Percentiles rank a stretch among this genome's conserved stretches.
Evolutionary conservation across 2,888 invertebrate genomes (phyloP).

Genomic region (Pandemis corylana): DNA sequence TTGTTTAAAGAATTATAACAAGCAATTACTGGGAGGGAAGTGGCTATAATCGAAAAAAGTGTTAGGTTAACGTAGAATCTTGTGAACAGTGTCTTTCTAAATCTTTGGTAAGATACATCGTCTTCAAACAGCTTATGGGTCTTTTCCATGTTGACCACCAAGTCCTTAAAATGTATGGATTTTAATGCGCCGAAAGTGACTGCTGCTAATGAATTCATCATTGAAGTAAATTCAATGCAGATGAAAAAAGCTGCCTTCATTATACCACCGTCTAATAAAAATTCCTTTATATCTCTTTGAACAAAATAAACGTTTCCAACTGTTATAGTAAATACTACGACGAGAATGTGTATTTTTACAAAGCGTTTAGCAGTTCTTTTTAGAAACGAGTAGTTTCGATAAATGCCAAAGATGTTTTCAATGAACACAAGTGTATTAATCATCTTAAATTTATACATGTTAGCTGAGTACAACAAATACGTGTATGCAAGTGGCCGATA

Average conservation of each 20-base stretch:
- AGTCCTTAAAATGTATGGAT: neutral
- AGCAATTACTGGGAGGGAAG: neutral
- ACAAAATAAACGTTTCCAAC: neutral
- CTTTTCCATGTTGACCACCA: neutral
- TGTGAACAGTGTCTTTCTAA: neutral
- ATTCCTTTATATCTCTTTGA: neutral
- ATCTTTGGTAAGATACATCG: neutral
- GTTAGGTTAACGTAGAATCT: neutral
- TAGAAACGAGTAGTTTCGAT: neutral
- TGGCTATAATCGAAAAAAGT: neutral
- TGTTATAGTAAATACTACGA: neutral
- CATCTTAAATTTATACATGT: neutral
- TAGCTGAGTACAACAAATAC: no score
- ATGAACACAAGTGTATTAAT: neutral
- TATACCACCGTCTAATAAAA: neutral
- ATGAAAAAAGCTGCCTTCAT: neutral
- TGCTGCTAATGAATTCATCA: neutral
- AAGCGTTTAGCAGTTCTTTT: neutral
- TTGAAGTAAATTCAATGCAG: neutral
- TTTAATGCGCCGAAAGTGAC: neutral
- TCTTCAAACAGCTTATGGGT: neutral
- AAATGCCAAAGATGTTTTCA: neutral
- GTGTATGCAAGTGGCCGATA: no score
- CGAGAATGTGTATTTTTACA: neutral
- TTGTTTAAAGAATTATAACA: neutral